Percentiles rank a stretch among this genome's conserved stretches.
phyloP scores from a whole-genome alignment of 1,140 invertebrate species.

The Cyclina sinensis region DNA sequence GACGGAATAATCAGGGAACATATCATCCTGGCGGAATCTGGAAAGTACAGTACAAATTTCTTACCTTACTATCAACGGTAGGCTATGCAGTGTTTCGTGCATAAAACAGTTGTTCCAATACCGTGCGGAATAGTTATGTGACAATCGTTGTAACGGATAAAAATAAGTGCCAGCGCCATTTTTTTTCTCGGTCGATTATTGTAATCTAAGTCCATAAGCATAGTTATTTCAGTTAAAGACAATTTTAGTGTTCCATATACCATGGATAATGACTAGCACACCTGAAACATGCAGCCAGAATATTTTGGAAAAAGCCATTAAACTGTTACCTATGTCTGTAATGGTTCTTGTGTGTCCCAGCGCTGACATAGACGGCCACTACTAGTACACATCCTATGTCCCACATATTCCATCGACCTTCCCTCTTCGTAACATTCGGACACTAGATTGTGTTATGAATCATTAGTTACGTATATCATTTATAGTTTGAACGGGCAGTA shows the following conservation, averaged over 20 bases:
- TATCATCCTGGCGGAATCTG: constrained; percentile 4
- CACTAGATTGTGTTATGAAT: background rate
- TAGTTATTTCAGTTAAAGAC: no score
- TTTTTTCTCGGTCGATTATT: no score
- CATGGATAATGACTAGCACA: no score
- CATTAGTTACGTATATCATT: background rate
- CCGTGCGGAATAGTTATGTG: background rate
- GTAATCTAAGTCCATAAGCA: no score
- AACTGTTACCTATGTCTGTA: constrained; percentile 54
- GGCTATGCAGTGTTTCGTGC: background rate
- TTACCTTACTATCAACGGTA: background rate
- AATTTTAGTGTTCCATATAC: no score
- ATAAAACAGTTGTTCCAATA: background rate
- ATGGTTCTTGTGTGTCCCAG: constrained; percentile 49
- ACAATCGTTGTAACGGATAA: background rate
- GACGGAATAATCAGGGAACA: constrained; percentile 51
- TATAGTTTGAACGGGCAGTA: no score
- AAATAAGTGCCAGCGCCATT: no score
- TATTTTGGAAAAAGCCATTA: no score
- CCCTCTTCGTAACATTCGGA: constrained; percentile 55
- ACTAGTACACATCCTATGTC: constrained; percentile 43
- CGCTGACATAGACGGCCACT: constrained; percentile 47
- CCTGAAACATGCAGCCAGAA: no score
- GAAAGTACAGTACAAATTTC: background rate
- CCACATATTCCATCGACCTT: background rate